Conservation (phyloP, 1,140 invertebrate species). For the Pogonomyrmex barbatus region DNA sequence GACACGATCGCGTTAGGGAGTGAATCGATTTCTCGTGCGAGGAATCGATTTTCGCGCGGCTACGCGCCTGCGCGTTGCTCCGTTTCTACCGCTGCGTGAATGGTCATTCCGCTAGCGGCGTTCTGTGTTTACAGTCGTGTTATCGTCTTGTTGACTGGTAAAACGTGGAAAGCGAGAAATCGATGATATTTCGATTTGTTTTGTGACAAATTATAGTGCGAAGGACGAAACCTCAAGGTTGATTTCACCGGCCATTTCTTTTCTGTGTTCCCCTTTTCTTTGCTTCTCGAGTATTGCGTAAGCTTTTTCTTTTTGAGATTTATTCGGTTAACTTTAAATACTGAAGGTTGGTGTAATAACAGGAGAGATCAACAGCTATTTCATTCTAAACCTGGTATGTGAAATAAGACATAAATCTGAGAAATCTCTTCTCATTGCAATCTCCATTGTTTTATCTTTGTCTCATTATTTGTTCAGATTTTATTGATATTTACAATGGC, state of each 20-base stretch:
- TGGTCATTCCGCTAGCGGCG: not conserved
- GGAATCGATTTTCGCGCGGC: not conserved
- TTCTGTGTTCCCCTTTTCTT: not conserved
- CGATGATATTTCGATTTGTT: too few relatives aligned
- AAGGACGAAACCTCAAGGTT: not conserved
- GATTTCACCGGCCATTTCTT: not conserved
- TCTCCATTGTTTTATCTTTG: not conserved
- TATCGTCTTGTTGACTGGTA: too few relatives aligned
- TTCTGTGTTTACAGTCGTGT: not conserved
- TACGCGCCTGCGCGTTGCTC: not conserved
- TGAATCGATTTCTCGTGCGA: constrained; percentile 7
- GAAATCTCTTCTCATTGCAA: not conserved
- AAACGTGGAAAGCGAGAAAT: not conserved
- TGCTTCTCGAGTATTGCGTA: not conserved
- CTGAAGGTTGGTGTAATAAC: not conserved
- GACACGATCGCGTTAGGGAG: not conserved
- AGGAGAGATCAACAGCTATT: not conserved
- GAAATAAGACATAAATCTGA: constrained; percentile 2
- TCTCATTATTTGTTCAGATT: not conserved
- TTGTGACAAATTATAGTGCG: not conserved
- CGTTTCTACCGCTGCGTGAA: not conserved
- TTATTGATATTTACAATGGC: not conserved
- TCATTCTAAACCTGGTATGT: not conserved
- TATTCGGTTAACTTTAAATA: not conserved
- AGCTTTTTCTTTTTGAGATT: not conserved